phyloP scores from a whole-genome alignment of 2,113 vertebrate genomes.

The Syngnathoides biaculeatus region DNA sequence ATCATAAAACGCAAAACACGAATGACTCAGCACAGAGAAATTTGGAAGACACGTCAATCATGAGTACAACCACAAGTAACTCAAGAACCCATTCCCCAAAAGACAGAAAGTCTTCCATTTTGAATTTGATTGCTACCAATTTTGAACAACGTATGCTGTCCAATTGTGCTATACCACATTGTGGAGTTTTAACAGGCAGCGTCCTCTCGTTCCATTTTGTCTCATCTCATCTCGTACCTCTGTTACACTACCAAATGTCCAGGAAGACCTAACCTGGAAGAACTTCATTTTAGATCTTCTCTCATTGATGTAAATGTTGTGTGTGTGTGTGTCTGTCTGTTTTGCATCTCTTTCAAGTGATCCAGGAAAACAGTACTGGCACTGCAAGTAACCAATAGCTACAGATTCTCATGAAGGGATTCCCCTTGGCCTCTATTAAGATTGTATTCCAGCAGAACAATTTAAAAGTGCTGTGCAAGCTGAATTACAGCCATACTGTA shows the following conservation, averaged over 20 bases:
- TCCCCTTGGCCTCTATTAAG: slow-evolving; percentile 2
- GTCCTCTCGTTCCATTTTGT: slow-evolving; percentile 64
- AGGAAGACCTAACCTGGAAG: slow-evolving; percentile 55
- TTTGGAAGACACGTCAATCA: no score
- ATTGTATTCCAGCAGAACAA: slow-evolving; percentile 4
- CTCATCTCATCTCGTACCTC: slow-evolving; percentile 60
- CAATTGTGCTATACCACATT: no score
- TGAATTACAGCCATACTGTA: not conserved
- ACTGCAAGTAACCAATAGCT: slow-evolving; percentile 13
- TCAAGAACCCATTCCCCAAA: no score
- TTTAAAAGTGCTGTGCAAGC: slow-evolving; percentile 4
- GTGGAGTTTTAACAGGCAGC: slow-evolving; percentile 43
- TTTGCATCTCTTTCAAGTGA: slow-evolving; percentile 35
- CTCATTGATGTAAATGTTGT: slow-evolving; percentile 34
- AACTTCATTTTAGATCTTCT: slow-evolving; percentile 53
- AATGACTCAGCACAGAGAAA: no score
- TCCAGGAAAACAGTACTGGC: slow-evolving; percentile 35
- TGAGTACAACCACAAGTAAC: no score
- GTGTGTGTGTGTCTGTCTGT: slow-evolving; percentile 20
- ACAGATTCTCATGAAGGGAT: slow-evolving; percentile 24
- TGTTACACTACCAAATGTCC: slow-evolving; percentile 55
- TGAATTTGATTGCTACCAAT: no score
- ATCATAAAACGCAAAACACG: no score
- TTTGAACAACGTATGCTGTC: no score
- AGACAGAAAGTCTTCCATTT: no score